A percentile compares a stretch with the other conserved stretches of the same genome.
Evolutionary conservation across 1,140 invertebrate species (phyloP).

Genomic region (Catajapyx aquilonaris): DNA sequence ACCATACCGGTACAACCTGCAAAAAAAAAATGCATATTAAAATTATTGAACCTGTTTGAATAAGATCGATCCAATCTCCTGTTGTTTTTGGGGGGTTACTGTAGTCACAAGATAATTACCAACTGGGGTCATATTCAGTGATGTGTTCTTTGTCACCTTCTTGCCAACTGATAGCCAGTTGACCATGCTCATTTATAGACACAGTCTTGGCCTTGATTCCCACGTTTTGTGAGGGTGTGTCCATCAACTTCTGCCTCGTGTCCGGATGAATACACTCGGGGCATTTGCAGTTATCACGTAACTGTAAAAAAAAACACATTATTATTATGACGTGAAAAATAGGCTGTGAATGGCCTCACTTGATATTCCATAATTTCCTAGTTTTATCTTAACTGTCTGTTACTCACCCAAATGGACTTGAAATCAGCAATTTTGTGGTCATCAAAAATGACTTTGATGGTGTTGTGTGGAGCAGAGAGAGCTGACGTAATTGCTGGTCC

Average conservation of each 20-base stretch:
- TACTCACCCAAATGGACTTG: conserved; percentile 18
- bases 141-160: conserved; percentile 12
- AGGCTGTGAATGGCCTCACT: no score
- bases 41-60: no score
- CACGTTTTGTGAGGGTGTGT: conserved; percentile 16
- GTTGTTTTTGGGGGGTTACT: no score
- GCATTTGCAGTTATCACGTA: conserved; percentile 20
- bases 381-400: not conserved
- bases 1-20: conserved; percentile 19
- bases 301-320: no score
- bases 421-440: conserved; percentile 16
- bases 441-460: conserved; percentile 16
- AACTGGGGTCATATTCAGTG: conserved; percentile 15
- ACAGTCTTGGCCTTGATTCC: conserved; percentile 16
- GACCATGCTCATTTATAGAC: conserved; percentile 13
- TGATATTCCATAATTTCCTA: no score
- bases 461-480: conserved; percentile 11
- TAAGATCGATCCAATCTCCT: no score
- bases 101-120: no score
- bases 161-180: conserved; percentile 16
- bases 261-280: conserved; percentile 15
- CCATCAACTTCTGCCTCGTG: conserved; percentile 19
- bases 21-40: no score
- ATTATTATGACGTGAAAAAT: no score
- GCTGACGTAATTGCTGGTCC: conserved; percentile 9